Percentiles rank a stretch among this genome's conserved stretches.
These are phyloP conservation scores for Heliconius sara DNA, from an alignment of 2,888 invertebrate species.

Conservation along the genomic window DNA sequence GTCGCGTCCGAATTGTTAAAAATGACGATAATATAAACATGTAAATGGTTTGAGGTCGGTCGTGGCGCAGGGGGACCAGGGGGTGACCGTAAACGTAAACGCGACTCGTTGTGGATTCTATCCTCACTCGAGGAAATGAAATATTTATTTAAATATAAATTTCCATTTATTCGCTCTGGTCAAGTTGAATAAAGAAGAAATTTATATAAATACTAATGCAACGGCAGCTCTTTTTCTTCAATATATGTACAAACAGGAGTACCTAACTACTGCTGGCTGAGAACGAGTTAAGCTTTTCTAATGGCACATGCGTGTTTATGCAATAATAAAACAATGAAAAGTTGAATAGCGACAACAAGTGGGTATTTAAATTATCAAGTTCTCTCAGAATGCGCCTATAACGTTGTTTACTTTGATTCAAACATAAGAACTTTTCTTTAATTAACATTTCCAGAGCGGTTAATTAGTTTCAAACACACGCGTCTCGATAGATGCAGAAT, in stretches of 20 bases:
- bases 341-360: neutral
- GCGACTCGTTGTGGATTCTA: no score
- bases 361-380: neutral
- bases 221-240: neutral
- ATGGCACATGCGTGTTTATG: neutral
- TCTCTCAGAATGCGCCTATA: neutral
- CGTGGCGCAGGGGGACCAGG: no score
- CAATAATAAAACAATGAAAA: constrained; percentile 13
- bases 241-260: neutral
- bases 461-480: constrained; percentile 3
- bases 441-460: neutral
- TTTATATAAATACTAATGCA: no score
- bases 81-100: no score
- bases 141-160: no score
- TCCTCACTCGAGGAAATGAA: no score
- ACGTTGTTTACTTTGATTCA: neutral
- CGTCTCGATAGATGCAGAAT: neutral
- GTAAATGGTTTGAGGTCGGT: neutral
- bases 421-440: constrained; percentile 2
- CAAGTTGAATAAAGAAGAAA: no score
- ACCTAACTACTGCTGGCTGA: neutral
- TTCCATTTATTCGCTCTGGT: no score
- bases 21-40: constrained; percentile 1
- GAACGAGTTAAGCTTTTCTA: constrained; percentile 6
- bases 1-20: neutral